Percentiles rank a stretch among this genome's conserved stretches.
phyloP scores from a whole-genome alignment of 2,797 vertebrate genomes.

The Mionectes olivaceus region DNA sequence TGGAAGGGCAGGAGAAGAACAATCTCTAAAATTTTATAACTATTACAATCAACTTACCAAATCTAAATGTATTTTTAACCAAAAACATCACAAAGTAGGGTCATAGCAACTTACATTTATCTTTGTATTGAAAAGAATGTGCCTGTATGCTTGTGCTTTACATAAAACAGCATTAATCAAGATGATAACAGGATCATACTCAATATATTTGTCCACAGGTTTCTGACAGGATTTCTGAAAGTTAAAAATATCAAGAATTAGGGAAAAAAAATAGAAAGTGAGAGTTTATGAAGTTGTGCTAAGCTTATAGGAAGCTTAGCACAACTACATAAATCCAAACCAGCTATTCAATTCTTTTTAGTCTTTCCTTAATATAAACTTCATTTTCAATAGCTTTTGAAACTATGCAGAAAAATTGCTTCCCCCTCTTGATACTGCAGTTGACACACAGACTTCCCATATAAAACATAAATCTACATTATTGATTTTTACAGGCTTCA shows the following conservation, averaged over 20 bases:
- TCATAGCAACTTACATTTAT: conserved; percentile 87
- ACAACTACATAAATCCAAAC: neutral
- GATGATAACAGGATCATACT: conserved; percentile 97
- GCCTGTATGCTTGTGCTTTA: conserved; percentile 94
- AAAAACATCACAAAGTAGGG: neutral
- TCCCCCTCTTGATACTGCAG: neutral
- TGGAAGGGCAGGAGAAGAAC: neutral
- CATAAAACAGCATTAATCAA: conserved; percentile 95
- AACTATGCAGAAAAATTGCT: neutral
- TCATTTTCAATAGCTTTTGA: neutral
- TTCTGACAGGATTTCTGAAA: conserved; percentile 93
- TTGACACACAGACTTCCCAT: neutral
- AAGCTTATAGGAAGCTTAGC: neutral
- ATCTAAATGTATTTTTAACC: neutral
- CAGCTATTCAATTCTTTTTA: neutral
- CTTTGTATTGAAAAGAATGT: conserved; percentile 95
- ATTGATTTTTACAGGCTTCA: neutral
- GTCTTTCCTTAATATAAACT: neutral
- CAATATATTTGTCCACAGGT: conserved; percentile 97
- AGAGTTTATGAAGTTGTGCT: neutral
- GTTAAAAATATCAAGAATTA: conserved; percentile 53
- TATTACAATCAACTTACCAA: neutral
- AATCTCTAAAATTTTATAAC: neutral
- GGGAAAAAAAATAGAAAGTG: neutral
- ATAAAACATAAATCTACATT: neutral